Base-by-base conservation (phyloP, 2,797 vertebrate species). In the Spinus olivaceus region DNA sequence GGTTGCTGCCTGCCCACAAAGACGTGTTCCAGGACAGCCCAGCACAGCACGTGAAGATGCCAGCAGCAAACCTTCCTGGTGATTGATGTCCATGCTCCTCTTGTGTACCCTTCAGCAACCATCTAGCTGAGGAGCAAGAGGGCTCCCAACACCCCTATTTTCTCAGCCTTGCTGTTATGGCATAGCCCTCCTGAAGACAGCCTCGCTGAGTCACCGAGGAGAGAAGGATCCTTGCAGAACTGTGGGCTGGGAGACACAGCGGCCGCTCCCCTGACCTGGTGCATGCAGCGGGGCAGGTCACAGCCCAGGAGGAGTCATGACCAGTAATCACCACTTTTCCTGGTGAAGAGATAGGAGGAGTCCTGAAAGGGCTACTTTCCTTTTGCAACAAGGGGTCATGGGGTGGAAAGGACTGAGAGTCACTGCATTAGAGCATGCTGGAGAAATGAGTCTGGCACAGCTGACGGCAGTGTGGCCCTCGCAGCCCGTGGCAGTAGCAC, bases 11-110 rank as follows among this genome's bases (percentile, higher is more conserved):
- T 4, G 9, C 25, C 35, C 28, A 30, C 1, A 1, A 24, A 16
- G 8, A 1, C 5, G 44, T 6, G 35, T 41, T 28, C 56, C 7
- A 4, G 3, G 25, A 15, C 9, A 1, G 10, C 47, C 28, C 46
- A 14, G 33, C 2, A 0, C 12, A 5, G 51, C 60, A 9, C 12
- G 2, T 3, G 0, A 2, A 41, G 54, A 33, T 0, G 0, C 17
- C 0, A 0, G 51, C 5, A 11, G 56, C 64, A 50, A 73, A 70
- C 30, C 35, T 16, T 61, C 7, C 0, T 16, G 33, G 30, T 35
- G 46, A 59, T 0, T 5, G 15, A 35, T 24, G 30, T 12, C 46
- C 28, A 0, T 0, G 1, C 15, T 85, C 32, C 33, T 78, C 37
- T 50, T 54, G 30, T 39, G 21, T 42, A 33, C 17, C 41, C 28